Conservation (phyloP, 2,113 vertebrate genomes). For the Nothoprocta perdicaria region DNA sequence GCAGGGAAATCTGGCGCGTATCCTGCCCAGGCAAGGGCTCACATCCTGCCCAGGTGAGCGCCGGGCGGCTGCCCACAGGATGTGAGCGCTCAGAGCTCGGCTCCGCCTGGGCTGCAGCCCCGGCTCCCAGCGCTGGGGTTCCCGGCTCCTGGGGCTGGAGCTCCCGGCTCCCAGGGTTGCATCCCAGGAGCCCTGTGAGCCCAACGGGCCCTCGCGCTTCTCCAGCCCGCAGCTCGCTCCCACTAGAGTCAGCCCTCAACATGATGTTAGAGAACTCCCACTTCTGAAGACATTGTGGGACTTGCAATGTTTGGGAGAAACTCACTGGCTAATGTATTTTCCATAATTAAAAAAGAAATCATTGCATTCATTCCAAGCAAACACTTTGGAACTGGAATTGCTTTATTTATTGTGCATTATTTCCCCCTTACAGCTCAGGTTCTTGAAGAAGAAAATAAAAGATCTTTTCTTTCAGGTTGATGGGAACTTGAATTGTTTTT, state of each 20-base stretch:
- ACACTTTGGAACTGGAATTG: background rate
- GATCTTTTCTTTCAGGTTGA: background rate
- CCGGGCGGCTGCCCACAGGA: no score
- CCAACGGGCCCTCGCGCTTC: background rate
- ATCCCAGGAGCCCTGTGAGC: background rate
- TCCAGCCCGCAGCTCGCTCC: background rate
- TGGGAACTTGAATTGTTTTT: background rate
- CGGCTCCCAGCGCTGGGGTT: no score
- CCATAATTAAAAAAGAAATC: background rate
- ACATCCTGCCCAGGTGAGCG: background rate
- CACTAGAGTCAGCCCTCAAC: background rate
- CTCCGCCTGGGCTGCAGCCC: no score
- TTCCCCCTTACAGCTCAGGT: background rate
- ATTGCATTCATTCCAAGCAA: constrained; percentile 18
- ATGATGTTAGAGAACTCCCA: background rate
- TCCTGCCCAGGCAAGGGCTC: background rate
- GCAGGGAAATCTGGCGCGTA: background rate
- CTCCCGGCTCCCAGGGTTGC: no score
- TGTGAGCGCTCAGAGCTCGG: no score
- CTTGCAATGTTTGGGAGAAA: background rate
- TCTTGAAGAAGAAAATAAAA: background rate
- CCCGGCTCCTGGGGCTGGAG: no score
- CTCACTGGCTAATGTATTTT: background rate
- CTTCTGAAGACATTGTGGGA: background rate
- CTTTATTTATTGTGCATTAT: background rate